Base-by-base conservation (phyloP, 2,113 vertebrate species). In the Hoplias malabaricus region DNA sequence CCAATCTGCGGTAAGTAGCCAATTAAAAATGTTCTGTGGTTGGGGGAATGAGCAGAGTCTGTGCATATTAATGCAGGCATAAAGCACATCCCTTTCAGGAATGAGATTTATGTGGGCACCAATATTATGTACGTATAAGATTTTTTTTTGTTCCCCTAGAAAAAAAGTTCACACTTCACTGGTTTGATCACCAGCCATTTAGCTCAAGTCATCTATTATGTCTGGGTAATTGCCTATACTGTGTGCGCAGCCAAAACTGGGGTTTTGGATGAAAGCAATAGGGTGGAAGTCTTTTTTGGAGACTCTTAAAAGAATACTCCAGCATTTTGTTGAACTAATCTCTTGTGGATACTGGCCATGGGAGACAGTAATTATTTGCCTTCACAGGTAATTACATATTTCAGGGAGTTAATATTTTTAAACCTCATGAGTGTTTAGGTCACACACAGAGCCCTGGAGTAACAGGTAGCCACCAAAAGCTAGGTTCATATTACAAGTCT, bases 131-230 rank as follows among this genome's bases (percentile, higher is more conserved):
- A 21, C 19, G 36, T n/a, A 63, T 33, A 73, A 12, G 23, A 23
- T 31, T 19, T 57, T 59, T 54, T 12, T 63, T 74, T 61, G 10
- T 5, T 69, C 54, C 31, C 4, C 9, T 13, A 14, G n/a, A 16
- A 19, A 61, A 29, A 61, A 53, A 69, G 27, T 69, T 70, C 46
- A 69, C 67, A 53, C 43, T 69, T 69, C 67, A 54, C 31, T 21
- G 6, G 34, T 36, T 46, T 73, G 56, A 36, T 46, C 48, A 50
- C n/a, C 25, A 74, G 42, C 42, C 23, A 36, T 65, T 74, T 75
- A 34, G 42, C 54, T 38, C 31, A 34, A 61, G 19, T 21, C 38
- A 36, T 33, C 25, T 42, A 61, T 69, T 54, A 46, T 25, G 29
- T 61, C 21, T 48, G 34, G 31, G 19, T 61, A 78, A 70, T 12